A percentile compares a stretch with the other conserved stretches of the same genome.
Evolutionary conservation across 2,797 vertebrate species (phyloP).

Genomic region (Sebastes wilsoni): DNA sequence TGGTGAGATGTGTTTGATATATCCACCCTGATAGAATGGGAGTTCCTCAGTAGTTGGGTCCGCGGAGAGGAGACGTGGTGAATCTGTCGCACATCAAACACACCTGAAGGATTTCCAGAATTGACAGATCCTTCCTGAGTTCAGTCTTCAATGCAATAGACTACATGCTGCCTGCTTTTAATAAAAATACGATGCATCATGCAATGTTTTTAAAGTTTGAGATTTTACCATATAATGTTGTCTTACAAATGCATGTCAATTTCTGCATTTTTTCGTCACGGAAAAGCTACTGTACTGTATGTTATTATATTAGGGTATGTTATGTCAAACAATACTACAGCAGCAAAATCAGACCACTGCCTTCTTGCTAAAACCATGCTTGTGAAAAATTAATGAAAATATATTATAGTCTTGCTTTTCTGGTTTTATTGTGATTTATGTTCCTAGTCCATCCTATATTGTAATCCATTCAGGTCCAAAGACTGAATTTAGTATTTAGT

Average conservation of each 20-base stretch:
- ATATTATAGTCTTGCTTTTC: background rate
- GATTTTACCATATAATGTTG: background rate
- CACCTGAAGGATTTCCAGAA: conserved; percentile 1
- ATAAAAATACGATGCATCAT: background rate
- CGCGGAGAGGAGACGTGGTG: background rate
- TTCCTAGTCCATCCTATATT: background rate
- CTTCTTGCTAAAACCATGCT: background rate
- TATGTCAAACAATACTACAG: background rate
- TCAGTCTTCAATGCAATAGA: background rate
- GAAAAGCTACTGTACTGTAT: background rate
- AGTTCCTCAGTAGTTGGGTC: background rate
- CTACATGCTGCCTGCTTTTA: background rate
- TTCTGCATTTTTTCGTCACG: background rate
- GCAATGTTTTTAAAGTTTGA: background rate
- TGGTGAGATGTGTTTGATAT: background rate
- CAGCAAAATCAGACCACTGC: background rate
- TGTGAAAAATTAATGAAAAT: background rate
- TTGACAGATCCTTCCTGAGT: background rate
- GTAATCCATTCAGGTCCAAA: background rate
- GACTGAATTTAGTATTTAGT: background rate
- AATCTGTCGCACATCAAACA: conserved; percentile 10
- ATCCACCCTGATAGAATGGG: background rate
- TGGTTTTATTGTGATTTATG: background rate
- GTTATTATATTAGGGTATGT: background rate
- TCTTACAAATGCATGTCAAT: background rate